Evolutionary conservation across 2,888 invertebrate genomes (phyloP), one percentile per base, ranked within the genome.

Genomic region (Lissonota sp.): DNA sequence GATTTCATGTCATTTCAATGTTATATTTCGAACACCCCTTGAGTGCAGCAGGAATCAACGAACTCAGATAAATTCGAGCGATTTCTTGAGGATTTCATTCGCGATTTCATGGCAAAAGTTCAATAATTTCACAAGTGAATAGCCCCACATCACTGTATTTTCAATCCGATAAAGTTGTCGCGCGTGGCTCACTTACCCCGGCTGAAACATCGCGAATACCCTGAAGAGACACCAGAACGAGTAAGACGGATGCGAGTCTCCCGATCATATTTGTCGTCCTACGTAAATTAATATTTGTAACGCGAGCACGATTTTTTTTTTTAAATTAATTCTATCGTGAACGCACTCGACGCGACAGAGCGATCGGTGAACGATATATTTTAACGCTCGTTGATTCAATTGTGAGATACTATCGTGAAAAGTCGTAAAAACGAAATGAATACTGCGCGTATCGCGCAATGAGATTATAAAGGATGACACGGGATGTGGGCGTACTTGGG

Each of bases 401-500:
- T 40, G 26, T 26, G 26, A 26, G 82, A 69, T 81, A 55, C 57
- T 74, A n/a, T 57, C 81, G 78, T 66, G 70, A 71, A 71, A 82
- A 79, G 49, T 58, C 63, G 76, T 72, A 42, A 79, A 82, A 69
- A 49, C 79, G 75, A 79, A 76, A 76, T 82, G 82, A 77, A 81
- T 81, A 67, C 46, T 46, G 71, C 53, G 64, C 81, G 66, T 70
- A 66, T 57, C 67, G 46, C 5, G 81, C 49, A 74, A 74, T 74
- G 79, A 79, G 77, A 75, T 90, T 90, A 90, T 90, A 90, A 89
- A 88, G 85, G 86, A 55, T 63, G 70, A 70, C 66, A 88, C 90
- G 88, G 90, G 90, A 91, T 90, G 91, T 91, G 85, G 91, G 90
- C 91, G 90, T 86, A 73, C 58, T 16, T 73, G 66, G n/a, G 10